phyloP scores from a whole-genome alignment of 2,888 invertebrate genomes.

The Acleris laterana region DNA sequence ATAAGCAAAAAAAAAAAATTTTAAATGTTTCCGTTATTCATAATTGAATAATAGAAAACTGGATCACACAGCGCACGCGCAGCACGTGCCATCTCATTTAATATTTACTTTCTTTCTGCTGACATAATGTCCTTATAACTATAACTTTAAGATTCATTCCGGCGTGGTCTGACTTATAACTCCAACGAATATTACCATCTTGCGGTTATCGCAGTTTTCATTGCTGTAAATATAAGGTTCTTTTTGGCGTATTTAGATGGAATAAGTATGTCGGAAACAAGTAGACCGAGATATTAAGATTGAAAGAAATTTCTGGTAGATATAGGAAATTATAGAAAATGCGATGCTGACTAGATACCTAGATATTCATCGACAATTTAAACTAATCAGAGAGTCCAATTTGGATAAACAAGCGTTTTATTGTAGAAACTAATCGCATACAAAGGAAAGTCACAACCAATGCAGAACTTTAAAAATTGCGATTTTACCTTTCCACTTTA shows the following conservation, averaged over 20 bases:
- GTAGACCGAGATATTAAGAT: constrained; percentile 18
- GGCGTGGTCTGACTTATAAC: neutral
- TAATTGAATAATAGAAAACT: constrained; percentile 37
- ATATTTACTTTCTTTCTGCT: constrained; percentile 5
- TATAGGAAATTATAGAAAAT: constrained; percentile 6
- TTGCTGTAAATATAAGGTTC: neutral
- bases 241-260: neutral
- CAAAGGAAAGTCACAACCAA: too few relatives aligned
- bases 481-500: too few relatives aligned
- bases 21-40: constrained; percentile 33
- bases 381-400: too few relatives aligned
- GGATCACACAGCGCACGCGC: constrained; percentile 33
- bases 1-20: too few relatives aligned
- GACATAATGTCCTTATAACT: neutral
- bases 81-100: constrained; percentile 23
- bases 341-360: too few relatives aligned
- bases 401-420: too few relatives aligned
- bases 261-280: constrained; percentile 4
- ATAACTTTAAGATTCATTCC: constrained; percentile 5
- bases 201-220: neutral
- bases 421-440: too few relatives aligned
- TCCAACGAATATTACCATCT: neutral
- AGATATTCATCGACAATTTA: too few relatives aligned
- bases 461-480: too few relatives aligned
- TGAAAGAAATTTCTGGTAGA: constrained; percentile 16